These are phyloP conservation scores for Oligia strigilis DNA, from an alignment of 2,888 invertebrate species.

Conservation along the genomic window DNA sequence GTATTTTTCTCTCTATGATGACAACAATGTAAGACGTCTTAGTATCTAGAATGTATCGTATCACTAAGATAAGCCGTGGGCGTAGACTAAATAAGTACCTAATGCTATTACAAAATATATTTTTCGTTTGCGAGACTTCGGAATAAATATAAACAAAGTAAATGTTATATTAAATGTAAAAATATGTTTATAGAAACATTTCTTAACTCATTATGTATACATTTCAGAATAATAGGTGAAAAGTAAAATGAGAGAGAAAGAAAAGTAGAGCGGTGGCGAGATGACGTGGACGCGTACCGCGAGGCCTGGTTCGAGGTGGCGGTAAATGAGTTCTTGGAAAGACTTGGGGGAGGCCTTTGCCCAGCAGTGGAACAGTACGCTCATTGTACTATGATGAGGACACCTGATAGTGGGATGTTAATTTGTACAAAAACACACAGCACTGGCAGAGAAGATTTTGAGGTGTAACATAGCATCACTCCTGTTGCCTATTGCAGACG, in stretches of 20 bases:
- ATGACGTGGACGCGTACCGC: no score
- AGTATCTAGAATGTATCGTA: background rate
- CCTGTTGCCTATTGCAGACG: background rate
- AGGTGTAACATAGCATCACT: no score
- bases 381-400: background rate
- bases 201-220: background rate
- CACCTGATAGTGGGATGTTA: background rate
- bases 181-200: background rate
- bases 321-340: no score
- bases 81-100: no score
- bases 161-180: background rate
- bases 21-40: conserved; percentile 6
- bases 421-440: background rate
- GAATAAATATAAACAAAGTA: background rate
- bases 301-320: no score
- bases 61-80: no score
- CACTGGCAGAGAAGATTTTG: no score
- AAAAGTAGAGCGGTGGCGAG: no score
- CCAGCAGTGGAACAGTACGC: no score
- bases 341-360: no score
- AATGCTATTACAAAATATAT: background rate
- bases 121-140: conserved; percentile 3
- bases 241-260: no score
- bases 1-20: background rate
- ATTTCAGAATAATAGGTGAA: background rate